Evolutionary conservation across 2,113 vertebrate genomes (phyloP).

Genomic region (Neofelis nebulosa): DNA sequence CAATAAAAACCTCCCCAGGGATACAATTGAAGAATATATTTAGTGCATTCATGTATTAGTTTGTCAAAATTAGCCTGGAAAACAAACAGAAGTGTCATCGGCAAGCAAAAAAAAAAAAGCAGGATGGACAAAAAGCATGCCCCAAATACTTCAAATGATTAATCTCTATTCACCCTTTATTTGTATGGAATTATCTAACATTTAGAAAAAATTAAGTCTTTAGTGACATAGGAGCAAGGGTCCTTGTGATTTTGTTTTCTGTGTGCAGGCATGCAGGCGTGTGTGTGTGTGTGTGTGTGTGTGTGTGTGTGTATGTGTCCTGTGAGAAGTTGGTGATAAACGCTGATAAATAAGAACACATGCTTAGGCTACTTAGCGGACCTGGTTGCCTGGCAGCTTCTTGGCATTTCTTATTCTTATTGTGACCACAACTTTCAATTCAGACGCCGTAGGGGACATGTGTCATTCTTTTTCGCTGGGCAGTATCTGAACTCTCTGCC

Average conservation of each 20-base stretch:
- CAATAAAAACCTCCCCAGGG: neutral
- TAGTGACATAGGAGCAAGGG: neutral
- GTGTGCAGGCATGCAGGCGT: rapidly evolving
- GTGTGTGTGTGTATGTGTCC: rapidly evolving
- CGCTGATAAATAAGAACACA: neutral
- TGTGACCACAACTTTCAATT: neutral
- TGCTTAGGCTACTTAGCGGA: neutral
- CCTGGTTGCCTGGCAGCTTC: neutral
- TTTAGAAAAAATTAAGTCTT: neutral
- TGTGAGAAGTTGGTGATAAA: neutral
- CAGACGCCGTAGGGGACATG: neutral
- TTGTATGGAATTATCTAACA: neutral
- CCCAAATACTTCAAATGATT: neutral
- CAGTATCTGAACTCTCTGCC: neutral
- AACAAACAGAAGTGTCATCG: neutral
- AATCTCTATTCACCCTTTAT: neutral
- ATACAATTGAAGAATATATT: neutral
- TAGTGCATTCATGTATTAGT: neutral
- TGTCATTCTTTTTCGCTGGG: neutral
- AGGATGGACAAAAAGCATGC: neutral
- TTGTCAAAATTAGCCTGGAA: neutral
- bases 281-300: neutral
- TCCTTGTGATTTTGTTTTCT: neutral
- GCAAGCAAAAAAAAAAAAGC: neutral
- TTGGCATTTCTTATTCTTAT: neutral